Base-by-base conservation (phyloP, 1,140 invertebrate genomes). In the Cecropterus lyciades region DNA sequence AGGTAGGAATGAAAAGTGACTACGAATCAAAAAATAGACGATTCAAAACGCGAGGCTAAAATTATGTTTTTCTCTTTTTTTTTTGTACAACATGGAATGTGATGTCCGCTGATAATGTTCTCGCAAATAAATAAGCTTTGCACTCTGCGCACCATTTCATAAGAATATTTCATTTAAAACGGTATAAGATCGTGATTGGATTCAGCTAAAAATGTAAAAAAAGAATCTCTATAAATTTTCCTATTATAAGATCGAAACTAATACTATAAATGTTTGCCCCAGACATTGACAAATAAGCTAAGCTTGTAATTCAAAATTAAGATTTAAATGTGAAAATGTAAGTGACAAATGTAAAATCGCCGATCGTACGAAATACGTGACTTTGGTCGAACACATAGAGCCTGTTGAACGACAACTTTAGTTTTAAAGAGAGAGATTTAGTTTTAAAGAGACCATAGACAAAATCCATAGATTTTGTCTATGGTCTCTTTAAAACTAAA, bases 31-130 rank as follows among this genome's bases (percentile, higher is more conserved):
- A 64, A 64, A 64, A 53, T 63, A 72, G 40, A 49, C 49, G 65
- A 43, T 57, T 66, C 15, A 40, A 56, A 63, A 71, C 48, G 57
- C 52, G 48, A 40, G 24, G 60, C 53, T 65, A 55, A 69, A 67
- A 43, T 52, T 43, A 52, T 63, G 27, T 51, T 62, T 11, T 43
- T 14, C 17, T 64, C 40, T 30, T 27, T 53, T 62, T 33, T 67
- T 70, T 79, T 75, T 78, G 67, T 88, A 89, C 79, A 83, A 73
- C 67, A 82, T 91, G 88, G 88, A 91, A 91, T 91, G 88, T 89
- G 86, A 89, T 81, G 80, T 75, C 64, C 43, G 67, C 72, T 68
- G 45, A 59, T 65, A 65, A 70, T 77, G 71, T 79, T 64, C 73
- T 65, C 65, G 48, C 49, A 65, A 76, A 69, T 64, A 67, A 70